Evolutionary conservation across 1,140 invertebrate genomes (phyloP), one percentile per base, ranked within the genome.

Genomic region (Phocides pigmalion): DNA sequence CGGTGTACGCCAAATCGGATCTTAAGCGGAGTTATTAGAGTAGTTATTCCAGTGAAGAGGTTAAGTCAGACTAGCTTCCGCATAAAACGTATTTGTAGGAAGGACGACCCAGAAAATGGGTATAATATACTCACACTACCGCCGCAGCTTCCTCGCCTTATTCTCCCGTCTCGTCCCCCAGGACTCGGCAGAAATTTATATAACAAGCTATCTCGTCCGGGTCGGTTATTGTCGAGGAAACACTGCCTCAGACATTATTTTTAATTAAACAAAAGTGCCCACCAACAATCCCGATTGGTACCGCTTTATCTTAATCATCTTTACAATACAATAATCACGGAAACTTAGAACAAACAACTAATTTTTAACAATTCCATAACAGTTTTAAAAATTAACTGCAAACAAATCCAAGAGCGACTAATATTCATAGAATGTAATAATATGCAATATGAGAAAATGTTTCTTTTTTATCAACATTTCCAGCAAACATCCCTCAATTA

Each of bases 81-180:
- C 83, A 84, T 91, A 91, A 89, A 91, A 87, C 87, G 89, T 91
- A 91, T 91, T 91, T 91, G 89, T 91, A 86, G 87, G 87, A 91
- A 91, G 87, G 89, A 89, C 89, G 89, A 89, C 89, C 89, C 89
- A 91, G 89, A 91, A 91, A 90, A 91, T 89, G 86, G 88, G 85
- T 91, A 91, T 91, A 90, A 89, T 91, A 84, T 91, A 89, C 87
- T 89, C 88, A 89, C 85, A 90, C 86, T 89, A 86, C 87, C 81
- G 75, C 75, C 71, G 77, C 71, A 68, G 70, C 82, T 84, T 84
- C 82, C 79, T 87, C 82, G 74, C 84, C 82, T 88, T 85, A 84
- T 77, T 79, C 84, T 80, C 85, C 80, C 74, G 64, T 59, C 70
- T 74, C 81, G 81, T 88, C 88, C 85, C 88, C 78, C 76, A 86